Percentiles rank a stretch among this genome's conserved stretches.
Evolutionary conservation across 2,888 invertebrate species (phyloP).

Genomic region (Polyploca ridens): DNA sequence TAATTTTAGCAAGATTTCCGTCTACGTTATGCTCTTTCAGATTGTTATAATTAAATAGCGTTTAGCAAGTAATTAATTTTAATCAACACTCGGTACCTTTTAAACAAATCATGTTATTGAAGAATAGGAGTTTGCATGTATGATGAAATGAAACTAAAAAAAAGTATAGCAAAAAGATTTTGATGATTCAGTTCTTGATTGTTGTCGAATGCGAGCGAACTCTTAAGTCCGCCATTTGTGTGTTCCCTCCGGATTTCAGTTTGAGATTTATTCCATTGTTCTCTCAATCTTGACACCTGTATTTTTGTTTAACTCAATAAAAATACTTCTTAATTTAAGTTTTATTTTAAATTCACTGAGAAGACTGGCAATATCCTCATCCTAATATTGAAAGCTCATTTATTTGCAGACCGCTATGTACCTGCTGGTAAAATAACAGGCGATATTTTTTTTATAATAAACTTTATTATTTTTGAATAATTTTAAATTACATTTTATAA

Average conservation of each 20-base stretch:
- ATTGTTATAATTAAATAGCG: not conserved
- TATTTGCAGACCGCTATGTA: constrained; percentile 14
- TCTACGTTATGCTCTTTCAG: not conserved
- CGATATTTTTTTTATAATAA: constrained; percentile 55
- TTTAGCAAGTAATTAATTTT: not conserved
- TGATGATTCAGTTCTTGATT: not conserved
- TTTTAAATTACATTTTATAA: constrained; percentile 74
- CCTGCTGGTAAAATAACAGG: constrained; percentile 39
- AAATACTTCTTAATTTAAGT: constrained; percentile 74
- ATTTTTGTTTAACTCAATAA: constrained; percentile 74
- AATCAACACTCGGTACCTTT: constrained; percentile 4
- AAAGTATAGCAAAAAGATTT: not conserved
- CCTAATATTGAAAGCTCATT: constrained; percentile 8
- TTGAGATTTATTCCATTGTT: constrained; percentile 34
- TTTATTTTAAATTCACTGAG: constrained; percentile 70
- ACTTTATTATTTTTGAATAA: constrained; percentile 70
- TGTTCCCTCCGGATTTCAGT: constrained; percentile 21
- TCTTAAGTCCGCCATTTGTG: constrained; percentile 1
- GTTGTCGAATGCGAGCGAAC: not conserved
- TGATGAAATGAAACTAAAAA: not conserved
- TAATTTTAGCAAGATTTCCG: not conserved
- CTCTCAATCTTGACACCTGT: constrained; percentile 58
- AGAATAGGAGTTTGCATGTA: constrained; percentile 8
- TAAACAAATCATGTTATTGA: constrained; percentile 14
- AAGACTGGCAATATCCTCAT: constrained; percentile 47